phyloP scores from a whole-genome alignment of 2,797 vertebrate species.

The Spheniscus humboldti region DNA sequence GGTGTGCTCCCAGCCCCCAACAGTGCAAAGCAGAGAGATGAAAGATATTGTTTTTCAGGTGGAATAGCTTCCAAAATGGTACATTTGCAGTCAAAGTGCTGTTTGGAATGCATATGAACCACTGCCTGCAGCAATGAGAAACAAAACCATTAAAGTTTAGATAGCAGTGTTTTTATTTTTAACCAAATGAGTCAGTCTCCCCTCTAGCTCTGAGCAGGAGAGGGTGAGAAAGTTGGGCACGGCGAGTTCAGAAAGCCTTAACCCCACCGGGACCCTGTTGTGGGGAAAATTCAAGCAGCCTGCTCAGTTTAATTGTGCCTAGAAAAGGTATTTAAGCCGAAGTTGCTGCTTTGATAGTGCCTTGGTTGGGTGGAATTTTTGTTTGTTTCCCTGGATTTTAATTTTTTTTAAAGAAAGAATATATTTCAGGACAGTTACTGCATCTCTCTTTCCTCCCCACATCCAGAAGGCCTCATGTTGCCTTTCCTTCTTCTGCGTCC shows the following conservation, averaged over 20 bases:
- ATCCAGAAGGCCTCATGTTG: not conserved
- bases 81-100: constrained; percentile 56
- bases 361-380: not conserved
- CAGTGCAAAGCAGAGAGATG: not conserved
- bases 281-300: not conserved
- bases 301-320: not conserved
- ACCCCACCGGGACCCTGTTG: not conserved
- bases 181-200: constrained; percentile 69
- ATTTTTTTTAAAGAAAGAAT: not conserved
- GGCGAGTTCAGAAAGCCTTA: constrained; percentile 28
- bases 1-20: constrained; percentile 13
- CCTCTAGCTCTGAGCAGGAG: constrained; percentile 38
- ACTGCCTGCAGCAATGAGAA: constrained; percentile 58
- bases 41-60: constrained; percentile 57
- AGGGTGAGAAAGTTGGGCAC: not conserved
- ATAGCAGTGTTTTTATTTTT: constrained; percentile 72
- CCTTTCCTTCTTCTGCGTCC: not conserved
- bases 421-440: not conserved
- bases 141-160: constrained; percentile 67
- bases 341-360: not conserved
- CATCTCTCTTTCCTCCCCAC: not conserved
- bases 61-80: constrained; percentile 41
- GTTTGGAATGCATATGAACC: constrained; percentile 54
- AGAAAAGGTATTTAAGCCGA: constrained; percentile 13
- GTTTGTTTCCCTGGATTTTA: not conserved